Base-by-base conservation (phyloP, 2,797 vertebrate species). In the Anniella stebbinsi region DNA sequence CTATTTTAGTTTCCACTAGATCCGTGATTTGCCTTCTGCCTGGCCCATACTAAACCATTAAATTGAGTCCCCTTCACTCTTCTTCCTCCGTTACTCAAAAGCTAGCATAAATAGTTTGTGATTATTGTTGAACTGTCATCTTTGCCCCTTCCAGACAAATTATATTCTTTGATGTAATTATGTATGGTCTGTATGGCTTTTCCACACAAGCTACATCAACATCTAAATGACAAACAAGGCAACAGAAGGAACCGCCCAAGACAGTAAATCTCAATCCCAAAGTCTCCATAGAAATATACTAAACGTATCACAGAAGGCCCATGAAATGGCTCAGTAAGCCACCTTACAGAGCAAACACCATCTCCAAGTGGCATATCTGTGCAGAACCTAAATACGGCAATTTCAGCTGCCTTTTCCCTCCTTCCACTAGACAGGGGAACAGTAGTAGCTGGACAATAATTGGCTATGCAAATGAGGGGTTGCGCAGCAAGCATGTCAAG, bases 1-100 rank as follows among this genome's bases (percentile, higher is more conserved):
- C 36, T 41, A 41, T 21, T 75, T 75, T 23, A 75, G 38, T 41
- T 36, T 36, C 41, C 15, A n/a, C 15, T 54, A 80, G 6, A 57
- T 80, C 33, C 2, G 30, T 33, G 21, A 80, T 54, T 15, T 80
- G 33, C 17, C 30, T 21, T 57, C 78, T 54, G 7, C 33, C 8
- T 15, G 7, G 15, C 30, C 45, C 48, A 30, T 78, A 78, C 48
- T 17, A 78, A 86, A 36, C 38, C 51, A 63, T 73, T 36, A 80
- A 41, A 78, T 57, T 18, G 0, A 0, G 38, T 9, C 2, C 0
- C 0, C 0, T 1, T 21, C 84, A 70, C 78, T 23, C 72, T 18
- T 7, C 21, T 80, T 33, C 17, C 85, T 45, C 33, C 45, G 23
- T 2, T 33, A 86, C 57, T 63, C 60, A 48, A 91, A 91, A 54